These are phyloP conservation scores for Drosophila seclusa DNA, from an alignment of 2,888 invertebrate species.

Conservation along the genomic window DNA sequence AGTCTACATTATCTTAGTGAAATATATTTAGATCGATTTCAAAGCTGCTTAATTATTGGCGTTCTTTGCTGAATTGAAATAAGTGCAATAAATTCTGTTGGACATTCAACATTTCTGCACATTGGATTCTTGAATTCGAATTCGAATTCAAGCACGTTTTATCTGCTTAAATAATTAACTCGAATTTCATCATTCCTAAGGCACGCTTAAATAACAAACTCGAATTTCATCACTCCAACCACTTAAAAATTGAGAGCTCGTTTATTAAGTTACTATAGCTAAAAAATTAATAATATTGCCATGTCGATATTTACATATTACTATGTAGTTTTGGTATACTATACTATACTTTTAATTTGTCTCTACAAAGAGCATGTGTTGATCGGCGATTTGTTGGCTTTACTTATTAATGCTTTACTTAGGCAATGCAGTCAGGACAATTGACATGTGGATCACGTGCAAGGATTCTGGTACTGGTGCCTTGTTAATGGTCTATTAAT, in stretches of 20 bases:
- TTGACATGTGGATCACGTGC: constrained; percentile 65
- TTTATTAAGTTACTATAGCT: neutral
- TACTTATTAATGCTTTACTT: constrained; percentile 38
- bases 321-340: neutral
- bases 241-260: neutral
- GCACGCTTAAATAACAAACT: neutral
- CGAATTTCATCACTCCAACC: neutral
- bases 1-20: neutral
- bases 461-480: constrained; percentile 22
- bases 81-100: neutral
- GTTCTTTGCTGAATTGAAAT: neutral
- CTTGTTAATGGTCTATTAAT: constrained; percentile 75
- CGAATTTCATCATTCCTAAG: neutral
- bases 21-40: neutral
- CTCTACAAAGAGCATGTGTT: constrained; percentile 9
- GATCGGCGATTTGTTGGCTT: neutral
- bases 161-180: neutral
- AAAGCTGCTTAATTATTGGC: neutral
- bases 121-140: neutral
- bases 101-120: neutral
- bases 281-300: neutral
- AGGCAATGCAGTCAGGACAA: constrained; percentile 1
- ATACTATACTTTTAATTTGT: neutral
- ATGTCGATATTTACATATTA: neutral
- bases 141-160: neutral